phyloP scores from a whole-genome alignment of 1,140 invertebrate genomes.

The Dinoponera quadriceps region DNA sequence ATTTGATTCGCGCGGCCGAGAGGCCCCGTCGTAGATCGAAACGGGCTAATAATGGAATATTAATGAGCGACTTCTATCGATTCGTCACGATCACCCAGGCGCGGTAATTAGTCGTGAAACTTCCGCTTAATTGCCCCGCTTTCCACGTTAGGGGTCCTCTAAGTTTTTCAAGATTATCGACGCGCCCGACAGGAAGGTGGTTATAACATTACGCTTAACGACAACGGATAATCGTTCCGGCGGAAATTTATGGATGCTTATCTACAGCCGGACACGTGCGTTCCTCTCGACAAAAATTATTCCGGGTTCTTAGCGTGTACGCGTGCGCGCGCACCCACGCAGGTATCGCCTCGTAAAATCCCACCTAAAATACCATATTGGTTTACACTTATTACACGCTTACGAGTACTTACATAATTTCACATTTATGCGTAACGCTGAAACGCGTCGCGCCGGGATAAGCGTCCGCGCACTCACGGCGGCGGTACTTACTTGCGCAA shows the following conservation, averaged over 20 bases:
- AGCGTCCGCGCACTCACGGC: neutral
- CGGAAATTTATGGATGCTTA: slow-evolving; percentile 63
- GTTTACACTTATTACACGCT: slow-evolving; percentile 64
- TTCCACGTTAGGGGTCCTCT: neutral
- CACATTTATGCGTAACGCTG: slow-evolving; percentile 52
- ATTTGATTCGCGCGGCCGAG: neutral
- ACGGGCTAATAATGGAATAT: neutral
- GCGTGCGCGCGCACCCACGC: slow-evolving; percentile 60
- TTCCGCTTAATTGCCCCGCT: neutral
- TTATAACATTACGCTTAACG: slow-evolving; percentile 53
- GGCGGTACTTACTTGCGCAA: slow-evolving; percentile 10
- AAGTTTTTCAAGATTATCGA: slow-evolving; percentile 20
- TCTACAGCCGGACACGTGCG: slow-evolving; percentile 39
- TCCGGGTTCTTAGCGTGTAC: slow-evolving; percentile 5
- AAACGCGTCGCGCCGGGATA: slow-evolving; percentile 30
- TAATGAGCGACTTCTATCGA: neutral
- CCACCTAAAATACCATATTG: slow-evolving; percentile 67
- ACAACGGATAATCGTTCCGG: slow-evolving; percentile 61
- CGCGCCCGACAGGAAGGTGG: neutral
- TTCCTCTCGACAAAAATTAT: slow-evolving; percentile 58
- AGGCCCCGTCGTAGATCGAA: neutral
- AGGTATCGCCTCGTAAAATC: slow-evolving; percentile 63
- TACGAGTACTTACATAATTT: slow-evolving; percentile 66
- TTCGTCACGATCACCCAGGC: neutral
- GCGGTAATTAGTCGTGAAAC: neutral